Conservation (phyloP, 2,888 invertebrate genomes). For the Linhomoeus sp. region DNA sequence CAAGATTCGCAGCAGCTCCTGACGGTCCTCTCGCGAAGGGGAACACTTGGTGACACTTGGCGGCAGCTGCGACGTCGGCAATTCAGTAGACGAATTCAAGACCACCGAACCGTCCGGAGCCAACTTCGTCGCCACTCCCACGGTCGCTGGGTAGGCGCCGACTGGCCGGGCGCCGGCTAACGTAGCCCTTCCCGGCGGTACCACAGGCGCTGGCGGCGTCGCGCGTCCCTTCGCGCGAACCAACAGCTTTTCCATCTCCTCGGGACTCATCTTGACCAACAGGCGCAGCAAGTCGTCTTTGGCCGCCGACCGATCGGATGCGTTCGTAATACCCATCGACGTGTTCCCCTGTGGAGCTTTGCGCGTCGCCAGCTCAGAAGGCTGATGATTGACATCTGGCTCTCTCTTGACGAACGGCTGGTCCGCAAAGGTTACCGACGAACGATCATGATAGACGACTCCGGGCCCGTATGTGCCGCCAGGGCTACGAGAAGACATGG, state of each 20-base stretch:
- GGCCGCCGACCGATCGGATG: too few species aligned
- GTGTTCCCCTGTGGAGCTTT: too few species aligned
- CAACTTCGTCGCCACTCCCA: too few species aligned
- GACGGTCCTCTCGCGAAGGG: not conserved
- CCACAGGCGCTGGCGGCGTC: not conserved
- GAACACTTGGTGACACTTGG: too few species aligned
- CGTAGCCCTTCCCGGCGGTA: not conserved
- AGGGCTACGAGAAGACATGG: too few species aligned
- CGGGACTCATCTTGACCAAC: not conserved
- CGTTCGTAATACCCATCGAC: too few species aligned
- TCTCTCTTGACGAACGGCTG: too few species aligned
- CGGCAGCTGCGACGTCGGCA: not conserved
- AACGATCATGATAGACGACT: too few species aligned
- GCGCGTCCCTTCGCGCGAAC: not conserved
- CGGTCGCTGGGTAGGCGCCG: not conserved
- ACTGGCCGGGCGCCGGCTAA: not conserved
- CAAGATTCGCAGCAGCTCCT: not conserved
- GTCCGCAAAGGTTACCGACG: too few species aligned
- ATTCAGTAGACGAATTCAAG: not conserved
- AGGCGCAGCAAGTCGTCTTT: not conserved
- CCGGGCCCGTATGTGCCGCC: too few species aligned
- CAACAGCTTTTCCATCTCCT: not conserved
- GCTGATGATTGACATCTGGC: too few species aligned
- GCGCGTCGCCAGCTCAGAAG: too few species aligned
- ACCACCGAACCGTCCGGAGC: not conserved